These are phyloP conservation scores for Taxidea taxus DNA, from an alignment of 2,113 vertebrate species.

Conservation along the genomic window DNA sequence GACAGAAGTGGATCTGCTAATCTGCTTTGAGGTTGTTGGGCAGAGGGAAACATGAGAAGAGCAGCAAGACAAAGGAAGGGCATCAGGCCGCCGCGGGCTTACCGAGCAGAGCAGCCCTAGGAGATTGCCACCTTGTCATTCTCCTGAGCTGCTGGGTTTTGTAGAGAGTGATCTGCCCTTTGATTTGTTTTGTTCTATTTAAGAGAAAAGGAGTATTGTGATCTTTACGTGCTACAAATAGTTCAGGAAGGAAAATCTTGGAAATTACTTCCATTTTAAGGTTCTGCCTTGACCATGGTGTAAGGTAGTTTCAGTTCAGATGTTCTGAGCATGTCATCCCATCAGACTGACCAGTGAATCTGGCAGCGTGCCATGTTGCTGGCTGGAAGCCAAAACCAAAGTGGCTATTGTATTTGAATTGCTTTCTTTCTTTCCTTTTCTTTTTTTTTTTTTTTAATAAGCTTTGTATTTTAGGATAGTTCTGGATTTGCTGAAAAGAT, in stretches of 20 bases:
- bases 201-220: background rate
- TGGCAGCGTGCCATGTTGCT: background rate
- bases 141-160: background rate
- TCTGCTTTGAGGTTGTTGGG: constrained; percentile 29
- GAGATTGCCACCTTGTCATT: background rate
- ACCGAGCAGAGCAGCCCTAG: background rate
- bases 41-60: background rate
- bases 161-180: background rate
- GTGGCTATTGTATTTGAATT: background rate
- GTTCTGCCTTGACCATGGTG: background rate
- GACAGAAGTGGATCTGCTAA: constrained; percentile 31
- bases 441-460: background rate
- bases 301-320: background rate
- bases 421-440: background rate
- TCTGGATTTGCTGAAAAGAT: background rate
- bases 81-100: background rate
- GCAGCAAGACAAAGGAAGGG: background rate
- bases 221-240: background rate
- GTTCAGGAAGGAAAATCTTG: background rate
- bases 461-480: background rate
- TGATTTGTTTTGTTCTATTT: background rate
- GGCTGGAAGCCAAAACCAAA: background rate
- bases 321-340: background rate
- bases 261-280: background rate
- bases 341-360: background rate